Evolutionary conservation across 2,797 vertebrate genomes (phyloP), one percentile per base, ranked within the genome.

Genomic region (Microctenopoma steveboyesi): DNA sequence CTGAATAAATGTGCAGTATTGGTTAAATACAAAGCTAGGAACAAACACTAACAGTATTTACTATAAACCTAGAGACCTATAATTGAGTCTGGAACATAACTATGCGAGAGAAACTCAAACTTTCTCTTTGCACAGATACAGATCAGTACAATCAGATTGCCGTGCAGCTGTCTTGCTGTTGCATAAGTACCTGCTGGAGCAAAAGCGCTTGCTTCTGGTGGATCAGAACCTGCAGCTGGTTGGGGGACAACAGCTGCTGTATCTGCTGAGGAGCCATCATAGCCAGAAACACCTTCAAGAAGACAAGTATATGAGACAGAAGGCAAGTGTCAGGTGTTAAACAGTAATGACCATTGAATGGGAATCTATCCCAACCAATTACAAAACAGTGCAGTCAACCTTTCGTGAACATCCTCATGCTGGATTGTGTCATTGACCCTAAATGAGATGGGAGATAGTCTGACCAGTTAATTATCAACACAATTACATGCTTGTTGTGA

Each of bases 241-340:
- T 84, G 4, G 83, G 75, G 1, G 88, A 84, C 63, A 97, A 95
- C 72, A 97, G 94, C 85, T 96, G 95, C 90, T 97, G 96, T 93
- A 96, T 94, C 88, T 97, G 96, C 92, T 96, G 96, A 81, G 96
- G 95, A 86, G 95, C 95, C 96, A 97, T 97, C 96, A 97, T 96
- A 76, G 95, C 95, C 93, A 96, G 93, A 51, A 95, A 94, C 88
- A 95, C 93, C 90, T 96, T 89, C 68, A 93, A 91, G 94, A 65
- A 28, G 75, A 86, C 37, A 56, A 71, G 60, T 13, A 14, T 51
- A 49, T 12, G 63, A 49, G 56, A 62, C 59, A 42, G 25, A 48
- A 72, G 69, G 50, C 51, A 62, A 56, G 83, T 63, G 83, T 79
- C 84, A 75, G 56, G 72, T 79, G 79, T 83, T 80, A 52, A 89